Evolutionary conservation across 1,140 invertebrate genomes (phyloP), one percentile per base, ranked within the genome.

Genomic region (Trachymyrmex cornetzi): DNA sequence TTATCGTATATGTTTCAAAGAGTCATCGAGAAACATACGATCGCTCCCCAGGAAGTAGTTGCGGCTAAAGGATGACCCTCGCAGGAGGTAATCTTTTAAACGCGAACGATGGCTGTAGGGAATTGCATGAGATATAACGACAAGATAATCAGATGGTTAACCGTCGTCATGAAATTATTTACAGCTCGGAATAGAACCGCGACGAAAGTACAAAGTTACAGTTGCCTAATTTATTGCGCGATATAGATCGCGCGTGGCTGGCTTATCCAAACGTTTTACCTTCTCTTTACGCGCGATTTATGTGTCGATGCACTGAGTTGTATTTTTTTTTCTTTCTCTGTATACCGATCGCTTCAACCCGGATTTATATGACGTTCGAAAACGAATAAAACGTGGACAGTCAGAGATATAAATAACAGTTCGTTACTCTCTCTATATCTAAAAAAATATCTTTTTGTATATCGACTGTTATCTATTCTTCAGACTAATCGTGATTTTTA

Each of bases 61-160:
- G 66, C 48, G 55, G 48, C 61, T 63, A 71, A 90, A 64, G 63
- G 87, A 90, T 82, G 79, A 57, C 67, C 67, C 88, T 85, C 85
- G 12, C 19, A 80, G 88, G 89, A 80, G 72, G 77, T 66, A 87
- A 89, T 91, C 71, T 27, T 89, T 91, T 89, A 91, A 87, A 89
- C 77, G 88, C 34, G 67, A 63, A 90, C 81, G 74, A 63, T 50
- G 34, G 53, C 22, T 50, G 27, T 48, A 34, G 71, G 61, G 30
- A 48, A 50, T 64, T 71, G 22, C 50, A 74, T 57, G 57, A 88
- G 67, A 85, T 71, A 85, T 64, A 85, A 64, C 63, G 44, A 24
- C 85, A 59, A 88, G 84, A 85, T 75, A 80, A 79, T 77, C 86
- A 55, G 72, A 85, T 59, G 77, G 74, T 63, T 14, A 48, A 48